Base-by-base conservation (phyloP, 2,797 vertebrate species). In the Pelochelys cantorii region DNA sequence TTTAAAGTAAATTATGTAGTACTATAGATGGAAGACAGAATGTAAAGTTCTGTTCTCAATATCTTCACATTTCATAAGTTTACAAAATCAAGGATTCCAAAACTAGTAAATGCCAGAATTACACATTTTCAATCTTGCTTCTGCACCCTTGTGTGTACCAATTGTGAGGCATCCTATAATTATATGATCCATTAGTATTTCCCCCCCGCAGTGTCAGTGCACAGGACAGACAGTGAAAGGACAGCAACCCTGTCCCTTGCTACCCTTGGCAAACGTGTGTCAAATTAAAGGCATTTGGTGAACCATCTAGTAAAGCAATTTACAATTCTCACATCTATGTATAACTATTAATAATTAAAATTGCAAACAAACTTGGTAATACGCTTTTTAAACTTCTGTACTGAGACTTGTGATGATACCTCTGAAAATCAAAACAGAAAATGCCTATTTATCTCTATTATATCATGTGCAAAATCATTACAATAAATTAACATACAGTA, bases 401-500 rank as follows among this genome's bases (percentile, higher is more conserved):
- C 62, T 15, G 55, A 22, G 12, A n/a, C 23, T 20, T 13, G 29
- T 7, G 57, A 5, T 85, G 6, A 12, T 82, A 78, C 59, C 3
- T 56, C 10, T 25, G 7, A 88, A 85, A 75, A 34, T 6, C 37
- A 37, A 79, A 80, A 74, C 11, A 18, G 2, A 77, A 31, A 68
- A 42, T 13, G 84, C 48, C 75, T 37, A 31, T 12, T 59, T 91
- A 37, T 12, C 18, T 2, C 17, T 13, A 68, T 48, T 15, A 52
- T 78, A 15, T 52, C 71, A 90, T 54, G 87, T 10, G 75, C 6
- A 87, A 78, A n/a, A 89, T 42, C 7, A 82, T 18, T 22, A 0
- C 22, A 92, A 85, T 31, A 79, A 81, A 56, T 65, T 77, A 94
- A 92, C 79, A 95, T 71, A 95, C 29, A 93, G 83, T 98, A 99